Base-by-base conservation (phyloP, 2,888 invertebrate genomes). In the Dyspetes luteomarginatus region DNA sequence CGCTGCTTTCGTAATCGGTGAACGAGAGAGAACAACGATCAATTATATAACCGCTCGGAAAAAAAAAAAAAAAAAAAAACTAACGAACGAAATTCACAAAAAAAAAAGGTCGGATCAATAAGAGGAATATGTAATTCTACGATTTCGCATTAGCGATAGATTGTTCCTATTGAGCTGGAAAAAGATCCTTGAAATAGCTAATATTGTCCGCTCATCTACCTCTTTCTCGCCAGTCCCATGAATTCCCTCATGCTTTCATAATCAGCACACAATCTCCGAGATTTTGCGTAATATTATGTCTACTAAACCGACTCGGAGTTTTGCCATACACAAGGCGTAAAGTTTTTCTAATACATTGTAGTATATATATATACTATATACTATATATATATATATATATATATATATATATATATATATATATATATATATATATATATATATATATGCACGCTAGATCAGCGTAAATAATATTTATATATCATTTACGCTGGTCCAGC, bases 401-500 rank as follows among this genome's bases (percentile, higher is more conserved):
- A 15, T 24, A 48, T n/a, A n/a, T 3, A 36, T 15, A 36, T 36
- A 36, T 56, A 68, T 43, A 52, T 68, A 24, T 12, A 68, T 55
- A 17, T n/a, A 22, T 41, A 15, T 24, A 75, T 3, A 36, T 15
- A 36, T 36, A 36, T 56, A 68, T 43, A 52, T 68, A 24, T 12
- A 68, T 55, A 17, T n/a, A 22, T 41, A 15, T 24, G 48, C n/a
- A n/a, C n/a, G n/a, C n/a, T n/a, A n/a, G n/a, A 30, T 58, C 30
- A 30, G n/a, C n/a, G n/a, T n/a, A n/a, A n/a, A n/a, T n/a, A n/a
- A n/a, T n/a, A n/a, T n/a, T 64, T 75, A 52, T 72, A 58, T 48
- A 55, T 74, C 58, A 73, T 80, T 72, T 26, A 50, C 26, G 28
- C 62, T 45, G 80, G 73, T 74, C 78, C 78, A 50, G 30, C 28